Base-by-base conservation (phyloP, 2,888 invertebrate species). In the Bombyx huttoni region DNA sequence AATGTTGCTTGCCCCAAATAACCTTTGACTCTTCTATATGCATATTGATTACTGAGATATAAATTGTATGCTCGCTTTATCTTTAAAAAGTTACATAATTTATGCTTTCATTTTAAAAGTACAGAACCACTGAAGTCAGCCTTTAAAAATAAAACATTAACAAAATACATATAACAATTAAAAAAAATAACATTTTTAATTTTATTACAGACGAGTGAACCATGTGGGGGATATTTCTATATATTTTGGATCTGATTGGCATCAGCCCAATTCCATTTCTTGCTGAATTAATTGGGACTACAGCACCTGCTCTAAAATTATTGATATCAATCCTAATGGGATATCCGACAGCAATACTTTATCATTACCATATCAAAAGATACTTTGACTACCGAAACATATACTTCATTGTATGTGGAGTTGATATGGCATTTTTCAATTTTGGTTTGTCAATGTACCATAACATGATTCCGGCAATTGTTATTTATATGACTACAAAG, bases 361-460 rank as follows among this genome's bases (percentile, higher is more conserved):
- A 83, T 40, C 75, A 83, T 50, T 70, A 77, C 51, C 63, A 70
- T 60, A 58, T 83, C 0, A 70, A 65, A 54, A 53, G 73, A 50
- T 51, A 75, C 54, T 58, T 59, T 1, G 50, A 60, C 9, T 68
- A 89, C 40, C 94, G 96, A 72, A 94, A 97, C 73, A 51, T 93
- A 9, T 97, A 90, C 79, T 96, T 97, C 71, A 89, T 92, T 8
- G 24, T 87, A 0, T 90, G 91, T 56, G 97, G 98, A 12, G 70
- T 96, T 7, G 80, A 90, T 1, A 85, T 98, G 59, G 95, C 95
- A 50, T 92, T 91, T 62, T 97, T 94, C 78, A 98, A 98, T 75
- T 98, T 96, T 87, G 97, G 97, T 46, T 69, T 78, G 53, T 91
- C 93, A 52, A 89, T 94, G 58, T 86, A 93, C 55, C 98, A 98